Conservation (phyloP, 1,140 invertebrate genomes). For the Halesus radiatus region DNA sequence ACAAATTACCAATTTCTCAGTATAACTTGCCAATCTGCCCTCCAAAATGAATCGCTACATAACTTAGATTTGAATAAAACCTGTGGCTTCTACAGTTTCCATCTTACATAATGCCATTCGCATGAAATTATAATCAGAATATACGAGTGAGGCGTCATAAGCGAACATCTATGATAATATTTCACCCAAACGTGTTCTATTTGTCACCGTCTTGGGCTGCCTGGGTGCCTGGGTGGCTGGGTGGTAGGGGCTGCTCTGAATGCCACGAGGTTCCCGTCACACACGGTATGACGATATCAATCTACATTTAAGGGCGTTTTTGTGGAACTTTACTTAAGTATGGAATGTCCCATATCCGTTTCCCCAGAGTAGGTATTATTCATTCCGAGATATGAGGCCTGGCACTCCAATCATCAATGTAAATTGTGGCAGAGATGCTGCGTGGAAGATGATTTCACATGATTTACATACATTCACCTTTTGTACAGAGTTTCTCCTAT, state of each 20-base stretch:
- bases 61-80: slow-evolving; percentile 2
- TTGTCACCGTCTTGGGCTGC: slow-evolving; percentile 53
- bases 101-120: slow-evolving; percentile 23
- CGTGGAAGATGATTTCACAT: too few relatives aligned
- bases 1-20: too few relatives aligned
- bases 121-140: slow-evolving; percentile 54
- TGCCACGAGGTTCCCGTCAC: slow-evolving; percentile 34
- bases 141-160: slow-evolving; percentile 46
- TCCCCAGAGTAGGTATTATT: not conserved
- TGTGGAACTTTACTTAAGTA: slow-evolving; percentile 25
- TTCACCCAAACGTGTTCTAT: slow-evolving; percentile 53
- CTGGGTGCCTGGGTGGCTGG: slow-evolving; percentile 29
- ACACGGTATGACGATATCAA: slow-evolving; percentile 44
- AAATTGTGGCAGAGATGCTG: too few relatives aligned
- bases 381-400: not conserved
- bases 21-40: too few relatives aligned
- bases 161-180: slow-evolving; percentile 54
- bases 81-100: slow-evolving; percentile 7
- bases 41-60: too few relatives aligned
- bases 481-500: too few relatives aligned
- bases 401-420: not conserved
- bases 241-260: slow-evolving; percentile 33
- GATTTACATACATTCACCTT: too few relatives aligned
- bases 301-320: slow-evolving; percentile 38
- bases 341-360: slow-evolving; percentile 6